These are phyloP conservation scores for Cosmorhoe ocellata DNA, from an alignment of 2,888 invertebrate genomes.

Conservation along the genomic window DNA sequence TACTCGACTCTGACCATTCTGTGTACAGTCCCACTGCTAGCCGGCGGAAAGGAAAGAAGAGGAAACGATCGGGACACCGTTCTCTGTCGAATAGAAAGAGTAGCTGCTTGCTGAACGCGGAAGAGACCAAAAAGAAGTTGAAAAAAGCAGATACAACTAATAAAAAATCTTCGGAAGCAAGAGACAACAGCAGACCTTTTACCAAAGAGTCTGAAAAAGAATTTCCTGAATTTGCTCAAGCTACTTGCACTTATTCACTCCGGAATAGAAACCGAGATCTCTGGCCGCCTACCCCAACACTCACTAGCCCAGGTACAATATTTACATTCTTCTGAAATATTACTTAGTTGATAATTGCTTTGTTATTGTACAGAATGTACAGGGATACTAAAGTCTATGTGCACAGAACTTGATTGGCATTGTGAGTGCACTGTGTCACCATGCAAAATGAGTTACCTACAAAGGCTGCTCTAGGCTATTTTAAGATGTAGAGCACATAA, in stretches of 20 bases:
- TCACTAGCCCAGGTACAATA: slow-evolving; percentile 66
- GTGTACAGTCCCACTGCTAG: slow-evolving; percentile 74
- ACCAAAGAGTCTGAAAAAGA: slow-evolving; percentile 61
- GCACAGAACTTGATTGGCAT: slow-evolving; percentile 2
- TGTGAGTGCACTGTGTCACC: slow-evolving; percentile 8
- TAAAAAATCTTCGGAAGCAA: slow-evolving; percentile 56
- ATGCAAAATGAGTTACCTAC: slow-evolving; percentile 8
- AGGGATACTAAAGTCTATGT: slow-evolving; percentile 7
- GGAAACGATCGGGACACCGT: slow-evolving; percentile 71
- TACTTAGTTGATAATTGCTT: not conserved
- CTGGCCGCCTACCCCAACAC: slow-evolving; percentile 65
- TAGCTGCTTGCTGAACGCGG: slow-evolving; percentile 60
- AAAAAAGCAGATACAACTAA: slow-evolving; percentile 77
- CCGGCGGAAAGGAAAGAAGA: slow-evolving; percentile 72
- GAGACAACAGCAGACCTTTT: slow-evolving; percentile 49
- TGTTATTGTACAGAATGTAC: not conserved
- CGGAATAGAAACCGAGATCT: slow-evolving; percentile 62
- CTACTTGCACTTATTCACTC: slow-evolving; percentile 57
- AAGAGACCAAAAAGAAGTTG: slow-evolving; percentile 71
- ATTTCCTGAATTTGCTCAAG: slow-evolving; percentile 43
- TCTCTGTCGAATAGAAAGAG: slow-evolving; percentile 68
- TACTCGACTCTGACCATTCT: slow-evolving; percentile 76
- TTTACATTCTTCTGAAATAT: not conserved
- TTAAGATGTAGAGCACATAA: slow-evolving; percentile 37
- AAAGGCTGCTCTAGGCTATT: slow-evolving; percentile 31